Percentiles rank a stretch among this genome's conserved stretches.
Conservation (phyloP, 2,888 invertebrate genomes). For the Synanthedon tipuliformis region DNA sequence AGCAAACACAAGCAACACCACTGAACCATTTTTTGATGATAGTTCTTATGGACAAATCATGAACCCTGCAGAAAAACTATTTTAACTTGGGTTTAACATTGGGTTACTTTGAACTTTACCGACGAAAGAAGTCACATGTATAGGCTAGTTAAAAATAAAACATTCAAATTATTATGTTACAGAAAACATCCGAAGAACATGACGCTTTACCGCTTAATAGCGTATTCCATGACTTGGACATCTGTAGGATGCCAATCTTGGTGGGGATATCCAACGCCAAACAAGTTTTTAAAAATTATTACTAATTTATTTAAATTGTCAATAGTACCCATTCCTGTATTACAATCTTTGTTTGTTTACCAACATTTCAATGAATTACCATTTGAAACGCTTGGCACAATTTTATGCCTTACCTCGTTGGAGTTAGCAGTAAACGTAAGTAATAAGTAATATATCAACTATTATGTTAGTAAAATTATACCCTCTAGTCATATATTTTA, state of each 20-base stretch:
- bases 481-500: no score
- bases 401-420: constrained; percentile 4
- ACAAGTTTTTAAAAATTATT: constrained; percentile 3
- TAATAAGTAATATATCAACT: background rate
- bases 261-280: constrained; percentile 8
- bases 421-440: constrained; percentile 7
- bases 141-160: no score
- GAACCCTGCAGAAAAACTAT: no score
- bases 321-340: background rate
- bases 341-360: constrained; percentile 5
- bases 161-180: background rate
- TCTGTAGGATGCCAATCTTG: constrained; percentile 4
- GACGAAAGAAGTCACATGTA: no score
- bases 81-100: no score
- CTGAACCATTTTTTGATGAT: no score
- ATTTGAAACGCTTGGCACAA: constrained; percentile 4
- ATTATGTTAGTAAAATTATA: no score
- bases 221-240: constrained; percentile 2
- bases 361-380: constrained; percentile 5
- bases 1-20: no score
- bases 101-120: no score
- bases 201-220: constrained; percentile 4
- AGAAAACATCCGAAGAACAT: constrained; percentile 5
- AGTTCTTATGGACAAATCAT: no score
- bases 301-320: background rate